Evolutionary conservation across 2,113 vertebrate genomes (phyloP).

Genomic region (Chunga burmeisteri): DNA sequence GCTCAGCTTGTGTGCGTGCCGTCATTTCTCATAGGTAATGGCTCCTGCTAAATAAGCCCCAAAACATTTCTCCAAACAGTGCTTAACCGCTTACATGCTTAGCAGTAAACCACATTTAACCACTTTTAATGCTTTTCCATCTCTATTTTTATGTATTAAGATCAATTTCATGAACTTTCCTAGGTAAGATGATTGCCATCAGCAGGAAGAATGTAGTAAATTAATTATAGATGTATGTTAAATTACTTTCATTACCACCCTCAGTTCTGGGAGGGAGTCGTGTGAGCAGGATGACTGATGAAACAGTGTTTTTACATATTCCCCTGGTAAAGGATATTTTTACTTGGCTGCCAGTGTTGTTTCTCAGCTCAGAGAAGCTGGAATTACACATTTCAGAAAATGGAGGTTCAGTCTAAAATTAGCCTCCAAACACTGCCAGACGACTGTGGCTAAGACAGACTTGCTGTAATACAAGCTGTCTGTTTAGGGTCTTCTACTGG

Average conservation of each 20-base stretch:
- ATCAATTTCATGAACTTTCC: slow-evolving; percentile 78
- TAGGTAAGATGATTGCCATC: slow-evolving; percentile 70
- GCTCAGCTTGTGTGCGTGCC: background rate
- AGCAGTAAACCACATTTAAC: slow-evolving; percentile 49
- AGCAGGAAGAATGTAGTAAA: slow-evolving; percentile 80
- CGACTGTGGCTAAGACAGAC: background rate
- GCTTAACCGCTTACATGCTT: slow-evolving; percentile 45
- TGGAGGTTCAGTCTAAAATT: background rate
- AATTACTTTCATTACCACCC: slow-evolving; percentile 93
- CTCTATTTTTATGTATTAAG: slow-evolving; percentile 57
- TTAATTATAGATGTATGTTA: slow-evolving; percentile 97
- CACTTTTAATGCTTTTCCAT: slow-evolving; percentile 50
- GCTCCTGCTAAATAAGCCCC: slow-evolving; percentile 60
- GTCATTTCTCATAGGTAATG: slow-evolving; percentile 31
- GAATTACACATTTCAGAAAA: slow-evolving; percentile 36
- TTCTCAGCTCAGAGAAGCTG: slow-evolving; percentile 23
- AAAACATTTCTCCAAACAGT: slow-evolving; percentile 34
- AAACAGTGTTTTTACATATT: slow-evolving; percentile 69
- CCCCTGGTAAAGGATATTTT: slow-evolving; percentile 57
- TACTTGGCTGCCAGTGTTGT: slow-evolving; percentile 19
- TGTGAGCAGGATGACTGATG: slow-evolving; percentile 80
- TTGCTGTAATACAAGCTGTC: background rate
- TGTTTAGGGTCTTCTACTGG: background rate
- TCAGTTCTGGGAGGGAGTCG: slow-evolving; percentile 72
- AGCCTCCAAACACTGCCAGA: background rate